These are phyloP conservation scores for Xylota segnis DNA, from an alignment of 2,888 invertebrate species.

Conservation along the genomic window DNA sequence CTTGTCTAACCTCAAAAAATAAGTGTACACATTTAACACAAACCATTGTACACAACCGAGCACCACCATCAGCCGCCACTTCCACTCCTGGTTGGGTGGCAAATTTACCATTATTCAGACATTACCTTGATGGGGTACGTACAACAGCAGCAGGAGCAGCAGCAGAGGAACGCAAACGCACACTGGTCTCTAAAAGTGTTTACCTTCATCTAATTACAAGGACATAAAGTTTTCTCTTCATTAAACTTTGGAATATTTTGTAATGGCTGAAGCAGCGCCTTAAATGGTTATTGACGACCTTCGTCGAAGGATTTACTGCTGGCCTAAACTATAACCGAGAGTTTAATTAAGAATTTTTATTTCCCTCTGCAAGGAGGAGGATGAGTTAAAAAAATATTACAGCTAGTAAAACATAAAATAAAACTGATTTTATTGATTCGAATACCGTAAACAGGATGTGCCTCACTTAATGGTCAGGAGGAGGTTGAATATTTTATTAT, in stretches of 20 bases:
- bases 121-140: slow-evolving; percentile 13
- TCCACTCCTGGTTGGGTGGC: not conserved
- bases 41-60: not conserved
- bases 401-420: not conserved
- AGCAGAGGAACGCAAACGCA: not conserved
- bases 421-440: slow-evolving; percentile 2
- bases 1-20: slow-evolving; percentile 5
- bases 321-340: not conserved
- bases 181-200: slow-evolving; percentile 11
- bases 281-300: slow-evolving; percentile 5
- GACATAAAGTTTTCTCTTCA: slow-evolving; percentile 7
- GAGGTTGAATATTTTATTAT: not conserved
- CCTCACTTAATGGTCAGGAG: not conserved
- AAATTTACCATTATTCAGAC: not conserved
- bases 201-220: slow-evolving; percentile 9
- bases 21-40: slow-evolving; percentile 9
- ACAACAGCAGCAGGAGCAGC: too few species aligned
- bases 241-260: slow-evolving; percentile 4
- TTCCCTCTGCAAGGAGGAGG: not conserved
- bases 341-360: slow-evolving; percentile 5
- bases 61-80: not conserved
- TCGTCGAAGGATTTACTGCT: not conserved
- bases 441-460: not conserved
- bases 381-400: not conserved
- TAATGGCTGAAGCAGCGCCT: not conserved